A percentile compares a stretch with the other conserved stretches of the same genome.
These are phyloP conservation scores for Syngnathus acus DNA, from an alignment of 2,797 vertebrate genomes.

Conservation along the genomic window DNA sequence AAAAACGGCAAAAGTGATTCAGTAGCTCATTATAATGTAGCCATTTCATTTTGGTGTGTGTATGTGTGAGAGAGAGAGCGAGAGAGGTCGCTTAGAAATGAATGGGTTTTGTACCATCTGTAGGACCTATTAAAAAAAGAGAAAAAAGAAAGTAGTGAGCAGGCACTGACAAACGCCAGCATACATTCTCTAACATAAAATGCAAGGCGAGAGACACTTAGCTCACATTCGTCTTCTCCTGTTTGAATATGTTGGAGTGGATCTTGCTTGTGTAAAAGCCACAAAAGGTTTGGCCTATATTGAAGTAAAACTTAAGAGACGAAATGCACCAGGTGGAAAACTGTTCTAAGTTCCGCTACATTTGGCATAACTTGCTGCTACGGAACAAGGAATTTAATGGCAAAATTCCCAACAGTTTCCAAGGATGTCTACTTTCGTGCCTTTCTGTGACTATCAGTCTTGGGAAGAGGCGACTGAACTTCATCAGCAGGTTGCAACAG, in stretches of 20 bases:
- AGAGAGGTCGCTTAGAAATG: conserved; percentile 54
- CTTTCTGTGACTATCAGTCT: background rate
- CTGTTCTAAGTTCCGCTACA: background rate
- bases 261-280: conserved; percentile 21
- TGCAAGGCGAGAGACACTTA: conserved; percentile 64
- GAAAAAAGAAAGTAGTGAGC: conserved; percentile 62
- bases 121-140: conserved; percentile 60
- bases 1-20: conserved; percentile 16
- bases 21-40: conserved; percentile 7
- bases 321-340: background rate
- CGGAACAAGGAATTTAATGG: no score
- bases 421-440: background rate
- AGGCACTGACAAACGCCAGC: conserved; percentile 66
- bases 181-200: conserved; percentile 65
- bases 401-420: background rate
- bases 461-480: background rate
- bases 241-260: conserved; percentile 45
- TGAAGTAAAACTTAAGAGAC: background rate
- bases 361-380: background rate
- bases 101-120: conserved; percentile 56
- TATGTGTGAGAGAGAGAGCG: conserved; percentile 11
- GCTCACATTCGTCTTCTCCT: conserved; percentile 64
- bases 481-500: background rate
- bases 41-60: background rate
- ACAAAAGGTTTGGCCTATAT: conserved; percentile 7